phyloP scores from a whole-genome alignment of 2,797 vertebrate species.

The Apodemus agrarius region DNA sequence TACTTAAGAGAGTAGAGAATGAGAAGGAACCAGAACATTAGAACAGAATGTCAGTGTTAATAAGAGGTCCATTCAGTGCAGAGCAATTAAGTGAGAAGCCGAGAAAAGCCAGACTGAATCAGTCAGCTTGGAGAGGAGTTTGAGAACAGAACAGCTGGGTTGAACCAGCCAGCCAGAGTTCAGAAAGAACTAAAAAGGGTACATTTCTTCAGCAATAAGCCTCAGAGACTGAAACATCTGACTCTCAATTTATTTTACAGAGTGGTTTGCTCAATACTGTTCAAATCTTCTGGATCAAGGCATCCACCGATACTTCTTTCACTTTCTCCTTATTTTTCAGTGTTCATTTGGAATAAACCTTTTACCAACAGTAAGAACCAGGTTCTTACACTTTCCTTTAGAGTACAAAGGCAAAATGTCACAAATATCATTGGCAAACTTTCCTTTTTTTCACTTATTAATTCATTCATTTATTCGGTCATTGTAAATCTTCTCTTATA shows the following conservation, averaged over 20 bases:
- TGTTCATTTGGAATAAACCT: background rate
- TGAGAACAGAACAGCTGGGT: background rate
- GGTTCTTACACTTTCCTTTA: background rate
- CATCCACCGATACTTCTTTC: background rate
- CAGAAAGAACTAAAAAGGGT: background rate
- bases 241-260: background rate
- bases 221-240: background rate
- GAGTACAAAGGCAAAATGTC: background rate
- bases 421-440: background rate
- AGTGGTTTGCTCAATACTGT: background rate
- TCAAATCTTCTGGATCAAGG: background rate
- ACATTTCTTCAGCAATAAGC: background rate
- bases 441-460: no score
- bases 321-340: background rate
- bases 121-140: background rate
- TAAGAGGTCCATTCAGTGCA: background rate
- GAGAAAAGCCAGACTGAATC: background rate
- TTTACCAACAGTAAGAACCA: background rate
- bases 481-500: no score
- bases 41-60: background rate
- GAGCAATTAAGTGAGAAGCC: background rate
- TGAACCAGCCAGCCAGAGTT: background rate
- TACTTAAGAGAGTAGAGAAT: background rate
- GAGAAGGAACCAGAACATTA: background rate
- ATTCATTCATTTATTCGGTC: no score